Conservation (phyloP, 1,140 invertebrate genomes). For the Platorchestia sp. region DNA sequence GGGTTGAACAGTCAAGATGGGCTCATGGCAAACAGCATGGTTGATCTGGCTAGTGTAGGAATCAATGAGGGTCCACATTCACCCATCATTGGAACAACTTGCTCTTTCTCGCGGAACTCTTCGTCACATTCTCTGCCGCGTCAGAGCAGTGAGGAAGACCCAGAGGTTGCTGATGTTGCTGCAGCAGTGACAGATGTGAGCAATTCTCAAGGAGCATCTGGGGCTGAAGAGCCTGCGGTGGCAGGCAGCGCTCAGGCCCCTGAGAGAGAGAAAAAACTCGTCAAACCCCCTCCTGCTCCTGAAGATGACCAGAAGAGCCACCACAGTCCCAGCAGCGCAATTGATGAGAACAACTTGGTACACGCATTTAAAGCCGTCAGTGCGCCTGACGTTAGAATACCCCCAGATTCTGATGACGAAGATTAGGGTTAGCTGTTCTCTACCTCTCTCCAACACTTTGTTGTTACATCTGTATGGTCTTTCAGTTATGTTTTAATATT, state of each 20-base stretch:
- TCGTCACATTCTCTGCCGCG: neutral
- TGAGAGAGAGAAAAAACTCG: neutral
- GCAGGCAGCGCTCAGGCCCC: neutral
- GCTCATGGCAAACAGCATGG: constrained; percentile 82
- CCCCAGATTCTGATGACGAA: neutral
- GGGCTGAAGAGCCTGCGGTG: neutral
- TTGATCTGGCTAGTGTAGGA: constrained; percentile 76
- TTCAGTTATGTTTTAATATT: neutral
- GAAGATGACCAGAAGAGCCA: neutral
- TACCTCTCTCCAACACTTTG: neutral
- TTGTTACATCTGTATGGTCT: neutral
- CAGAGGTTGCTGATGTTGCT: neutral
- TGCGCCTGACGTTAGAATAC: constrained; percentile 41
- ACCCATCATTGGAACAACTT: neutral
- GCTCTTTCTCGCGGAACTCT: neutral
- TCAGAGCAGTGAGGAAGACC: neutral
- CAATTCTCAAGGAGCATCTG: neutral
- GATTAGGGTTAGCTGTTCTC: neutral
- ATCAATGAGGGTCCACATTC: constrained; percentile 69
- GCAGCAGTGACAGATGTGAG: neutral
- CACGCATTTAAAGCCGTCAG: constrained; percentile 36
- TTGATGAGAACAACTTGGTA: neutral
- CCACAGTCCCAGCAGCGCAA: neutral
- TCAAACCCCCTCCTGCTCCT: neutral
- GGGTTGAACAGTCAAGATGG: constrained; percentile 58